These are phyloP conservation scores for Pyralis farinalis DNA, from an alignment of 2,888 invertebrate species.

Conservation along the genomic window DNA sequence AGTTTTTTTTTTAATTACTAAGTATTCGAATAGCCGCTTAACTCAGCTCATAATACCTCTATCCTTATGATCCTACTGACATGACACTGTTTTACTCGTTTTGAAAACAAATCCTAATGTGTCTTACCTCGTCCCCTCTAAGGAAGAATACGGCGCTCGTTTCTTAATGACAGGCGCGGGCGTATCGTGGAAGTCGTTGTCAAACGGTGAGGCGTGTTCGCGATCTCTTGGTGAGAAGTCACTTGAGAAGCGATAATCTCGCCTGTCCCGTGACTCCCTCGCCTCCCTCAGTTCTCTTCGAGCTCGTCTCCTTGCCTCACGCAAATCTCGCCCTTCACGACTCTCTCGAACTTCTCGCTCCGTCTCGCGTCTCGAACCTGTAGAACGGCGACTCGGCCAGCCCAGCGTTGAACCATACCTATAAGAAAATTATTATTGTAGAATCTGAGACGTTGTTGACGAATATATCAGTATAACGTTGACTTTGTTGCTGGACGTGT, in stretches of 20 bases:
- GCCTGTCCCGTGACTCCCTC: slow-evolving; percentile 28
- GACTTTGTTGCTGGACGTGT: too few species aligned
- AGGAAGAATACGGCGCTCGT: slow-evolving; percentile 53
- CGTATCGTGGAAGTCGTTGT: slow-evolving; percentile 80
- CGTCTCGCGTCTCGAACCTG: slow-evolving; percentile 29
- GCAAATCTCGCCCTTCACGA: slow-evolving; percentile 35
- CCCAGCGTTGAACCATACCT: slow-evolving; percentile 67
- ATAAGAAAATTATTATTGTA: not conserved
- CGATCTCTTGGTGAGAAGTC: slow-evolving; percentile 81
- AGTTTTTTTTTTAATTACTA: too few species aligned
- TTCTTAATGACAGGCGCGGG: slow-evolving; percentile 55
- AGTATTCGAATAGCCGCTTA: too few species aligned
- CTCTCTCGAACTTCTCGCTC: slow-evolving; percentile 32
- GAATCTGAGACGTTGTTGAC: too few species aligned
- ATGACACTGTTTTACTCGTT: too few species aligned
- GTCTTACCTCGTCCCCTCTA: slow-evolving; percentile 65
- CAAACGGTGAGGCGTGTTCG: slow-evolving; percentile 80
- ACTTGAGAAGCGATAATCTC: slow-evolving; percentile 78
- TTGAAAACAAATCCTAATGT: too few species aligned
- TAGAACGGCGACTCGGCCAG: slow-evolving; percentile 51
- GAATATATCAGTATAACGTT: too few species aligned
- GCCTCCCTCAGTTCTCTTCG: slow-evolving; percentile 18
- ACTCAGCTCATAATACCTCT: too few species aligned
- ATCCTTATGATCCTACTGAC: too few species aligned
- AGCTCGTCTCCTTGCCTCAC: slow-evolving; percentile 31